Conservation (phyloP, 2,113 vertebrate species). For the Lonchura striata region DNA sequence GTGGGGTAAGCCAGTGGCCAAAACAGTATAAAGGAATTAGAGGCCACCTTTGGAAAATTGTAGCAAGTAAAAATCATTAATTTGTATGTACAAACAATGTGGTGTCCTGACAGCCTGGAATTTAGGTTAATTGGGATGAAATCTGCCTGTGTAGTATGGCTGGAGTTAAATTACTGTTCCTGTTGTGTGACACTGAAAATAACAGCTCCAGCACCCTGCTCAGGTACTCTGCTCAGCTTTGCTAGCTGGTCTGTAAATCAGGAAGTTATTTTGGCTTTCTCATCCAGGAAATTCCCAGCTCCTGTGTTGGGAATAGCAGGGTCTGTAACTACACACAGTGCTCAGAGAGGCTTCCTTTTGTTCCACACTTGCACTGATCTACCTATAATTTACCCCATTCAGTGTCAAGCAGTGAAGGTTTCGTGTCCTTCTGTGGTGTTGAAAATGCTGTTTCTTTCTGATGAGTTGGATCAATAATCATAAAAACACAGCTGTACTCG, state of each 20-base stretch:
- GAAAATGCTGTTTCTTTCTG: not conserved
- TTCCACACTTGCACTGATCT: not conserved
- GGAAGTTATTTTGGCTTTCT: not conserved
- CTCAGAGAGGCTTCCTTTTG: not conserved
- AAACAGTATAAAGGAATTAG: not conserved
- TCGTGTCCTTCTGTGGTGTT: not conserved
- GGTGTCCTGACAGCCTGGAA: not conserved
- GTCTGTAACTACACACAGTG: not conserved
- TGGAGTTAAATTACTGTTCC: not conserved
- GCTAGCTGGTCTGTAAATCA: accelerated
- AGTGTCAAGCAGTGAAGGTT: not conserved
- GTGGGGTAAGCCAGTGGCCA: not conserved
- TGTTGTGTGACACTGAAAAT: not conserved
- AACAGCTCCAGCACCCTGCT: not conserved
- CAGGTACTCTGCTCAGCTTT: not conserved
- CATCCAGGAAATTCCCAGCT: not conserved
- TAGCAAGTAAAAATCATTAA: not conserved
- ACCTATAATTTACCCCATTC: not conserved
- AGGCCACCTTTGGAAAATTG: not conserved
- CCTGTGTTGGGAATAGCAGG: not conserved
- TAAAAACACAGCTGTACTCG: not conserved
- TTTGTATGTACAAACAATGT: accelerated
- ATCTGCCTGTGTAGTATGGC: not conserved
- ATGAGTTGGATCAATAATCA: not conserved
- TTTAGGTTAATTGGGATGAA: not conserved